Conservation (phyloP, 2,797 vertebrate species). For the Amphiprion clarkii region DNA sequence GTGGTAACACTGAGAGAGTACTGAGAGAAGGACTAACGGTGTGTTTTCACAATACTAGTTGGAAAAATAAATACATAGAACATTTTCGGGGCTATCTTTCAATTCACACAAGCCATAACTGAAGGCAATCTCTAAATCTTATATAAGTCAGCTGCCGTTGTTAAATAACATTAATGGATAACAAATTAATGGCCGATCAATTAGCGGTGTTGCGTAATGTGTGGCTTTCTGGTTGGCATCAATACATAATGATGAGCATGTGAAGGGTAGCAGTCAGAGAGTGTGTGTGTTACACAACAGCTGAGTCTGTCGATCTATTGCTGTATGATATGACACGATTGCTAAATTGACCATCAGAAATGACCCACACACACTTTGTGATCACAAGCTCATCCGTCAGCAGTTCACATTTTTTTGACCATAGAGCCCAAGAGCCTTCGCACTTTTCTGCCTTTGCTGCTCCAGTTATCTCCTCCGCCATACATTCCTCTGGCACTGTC, state of each 20-base stretch:
- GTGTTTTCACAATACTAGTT: neutral
- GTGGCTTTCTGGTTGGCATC: conserved; percentile 50
- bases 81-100: neutral
- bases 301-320: conserved; percentile 23
- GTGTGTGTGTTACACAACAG: conserved; percentile 46
- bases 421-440: conserved; percentile 14
- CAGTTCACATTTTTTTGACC: neutral
- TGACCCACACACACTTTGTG: neutral
- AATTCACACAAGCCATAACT: conserved; percentile 3
- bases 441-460: neutral
- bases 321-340: conserved; percentile 13
- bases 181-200: conserved; percentile 59
- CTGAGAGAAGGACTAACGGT: neutral
- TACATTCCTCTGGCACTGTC: conserved; percentile 28
- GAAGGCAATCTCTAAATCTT: conserved; percentile 19
- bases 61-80: neutral
- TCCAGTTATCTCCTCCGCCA: neutral
- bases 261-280: conserved; percentile 21
- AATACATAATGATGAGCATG: conserved; percentile 50
- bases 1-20: neutral
- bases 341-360: conserved; percentile 17
- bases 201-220: conserved; percentile 62
- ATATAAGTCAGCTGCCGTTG: conserved; percentile 43
- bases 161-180: conserved; percentile 57
- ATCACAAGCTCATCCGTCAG: neutral